These are phyloP conservation scores for Acanthis flammea DNA, from an alignment of 2,797 vertebrate genomes.

Conservation along the genomic window DNA sequence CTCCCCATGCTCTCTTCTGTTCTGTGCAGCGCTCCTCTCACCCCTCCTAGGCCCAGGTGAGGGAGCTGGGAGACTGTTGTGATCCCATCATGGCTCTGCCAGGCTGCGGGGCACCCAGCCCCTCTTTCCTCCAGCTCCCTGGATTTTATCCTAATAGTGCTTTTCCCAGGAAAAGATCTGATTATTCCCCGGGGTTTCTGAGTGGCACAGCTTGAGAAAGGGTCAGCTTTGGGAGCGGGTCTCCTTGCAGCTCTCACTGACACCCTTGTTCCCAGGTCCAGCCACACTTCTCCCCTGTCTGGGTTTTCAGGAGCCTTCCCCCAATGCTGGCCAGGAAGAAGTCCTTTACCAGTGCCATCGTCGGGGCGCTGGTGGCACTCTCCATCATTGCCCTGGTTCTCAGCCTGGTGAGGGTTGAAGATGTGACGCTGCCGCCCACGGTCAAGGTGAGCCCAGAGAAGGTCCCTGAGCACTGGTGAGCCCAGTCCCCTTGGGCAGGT, in stretches of 20 bases:
- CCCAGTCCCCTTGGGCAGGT: background rate
- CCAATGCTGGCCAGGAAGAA: background rate
- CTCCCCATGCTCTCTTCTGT: background rate
- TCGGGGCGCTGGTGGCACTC: background rate
- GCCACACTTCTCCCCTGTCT: background rate
- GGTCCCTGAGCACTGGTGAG: background rate
- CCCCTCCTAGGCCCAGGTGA: background rate
- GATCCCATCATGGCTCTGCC: background rate
- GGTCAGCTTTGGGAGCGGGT: fast-evolving
- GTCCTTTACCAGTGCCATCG: background rate
- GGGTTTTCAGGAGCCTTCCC: background rate
- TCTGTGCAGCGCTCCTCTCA: background rate
- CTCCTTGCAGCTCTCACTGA: background rate
- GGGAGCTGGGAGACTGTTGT: background rate
- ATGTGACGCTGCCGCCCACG: background rate
- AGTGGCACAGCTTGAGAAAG: background rate
- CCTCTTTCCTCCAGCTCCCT: background rate
- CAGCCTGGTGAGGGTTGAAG: constrained; percentile 45
- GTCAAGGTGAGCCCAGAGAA: constrained; percentile 57
- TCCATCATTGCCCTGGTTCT: constrained; percentile 53
- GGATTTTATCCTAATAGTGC: background rate
- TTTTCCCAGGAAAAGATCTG: background rate
- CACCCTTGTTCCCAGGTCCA: fast-evolving
- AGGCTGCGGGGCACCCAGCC: background rate
- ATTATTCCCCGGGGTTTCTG: background rate